These are phyloP conservation scores for Epirrhoe tristata DNA, from an alignment of 2,888 invertebrate genomes.

Conservation along the genomic window DNA sequence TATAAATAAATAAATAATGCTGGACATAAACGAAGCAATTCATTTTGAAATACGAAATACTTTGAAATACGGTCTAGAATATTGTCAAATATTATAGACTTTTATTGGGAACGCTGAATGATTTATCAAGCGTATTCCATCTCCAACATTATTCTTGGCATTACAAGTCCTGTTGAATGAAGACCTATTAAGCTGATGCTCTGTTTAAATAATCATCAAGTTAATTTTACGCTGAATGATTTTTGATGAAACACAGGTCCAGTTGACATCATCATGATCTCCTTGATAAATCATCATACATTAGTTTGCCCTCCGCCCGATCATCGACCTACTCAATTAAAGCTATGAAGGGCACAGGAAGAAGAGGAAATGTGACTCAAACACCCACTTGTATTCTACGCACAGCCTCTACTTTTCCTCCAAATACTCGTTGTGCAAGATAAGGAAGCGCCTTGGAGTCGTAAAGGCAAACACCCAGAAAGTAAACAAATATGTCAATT, in stretches of 20 bases:
- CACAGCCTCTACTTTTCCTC: slow-evolving; percentile 41
- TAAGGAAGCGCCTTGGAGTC: slow-evolving; percentile 40
- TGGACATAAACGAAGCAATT: too few relatives aligned
- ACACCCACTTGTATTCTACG: slow-evolving; percentile 30
- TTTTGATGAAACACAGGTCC: not conserved
- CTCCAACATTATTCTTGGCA: too few relatives aligned
- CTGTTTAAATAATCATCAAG: too few relatives aligned
- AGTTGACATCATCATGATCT: not conserved
- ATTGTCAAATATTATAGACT: too few relatives aligned
- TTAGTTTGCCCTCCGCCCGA: slow-evolving; percentile 34
- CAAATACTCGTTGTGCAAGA: slow-evolving; percentile 39
- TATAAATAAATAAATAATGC: too few relatives aligned
- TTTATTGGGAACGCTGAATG: too few relatives aligned
- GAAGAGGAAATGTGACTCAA: slow-evolving; percentile 38
- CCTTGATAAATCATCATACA: slow-evolving; percentile 16
- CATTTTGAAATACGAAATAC: too few relatives aligned
- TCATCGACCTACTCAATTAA: slow-evolving; percentile 37
- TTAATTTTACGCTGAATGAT: not conserved
- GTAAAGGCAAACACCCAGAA: slow-evolving; percentile 33
- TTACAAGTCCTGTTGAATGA: too few relatives aligned
- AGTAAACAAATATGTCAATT: slow-evolving; percentile 43
- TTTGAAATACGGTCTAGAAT: too few relatives aligned
- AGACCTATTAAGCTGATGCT: too few relatives aligned
- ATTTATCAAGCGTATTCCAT: too few relatives aligned
- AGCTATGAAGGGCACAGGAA: slow-evolving; percentile 35